A percentile compares a stretch with the other conserved stretches of the same genome.
Conservation (phyloP, 2,797 vertebrate species). For the Lutjanus campechanus region DNA sequence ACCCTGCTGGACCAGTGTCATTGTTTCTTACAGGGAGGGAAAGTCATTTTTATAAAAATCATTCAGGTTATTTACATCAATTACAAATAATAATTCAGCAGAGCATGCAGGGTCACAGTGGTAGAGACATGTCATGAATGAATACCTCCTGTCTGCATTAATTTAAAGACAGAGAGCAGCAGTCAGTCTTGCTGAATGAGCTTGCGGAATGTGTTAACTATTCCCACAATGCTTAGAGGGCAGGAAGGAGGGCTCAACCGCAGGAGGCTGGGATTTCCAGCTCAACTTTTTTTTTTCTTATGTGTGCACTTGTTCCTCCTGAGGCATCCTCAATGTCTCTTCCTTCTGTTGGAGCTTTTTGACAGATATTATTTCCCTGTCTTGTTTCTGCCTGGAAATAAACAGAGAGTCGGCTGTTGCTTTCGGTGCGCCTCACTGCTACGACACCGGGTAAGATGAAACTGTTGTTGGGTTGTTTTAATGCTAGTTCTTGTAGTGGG, state of each 20-base stretch:
- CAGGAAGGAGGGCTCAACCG: conserved; percentile 32
- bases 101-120: background rate
- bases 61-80: background rate
- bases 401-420: background rate
- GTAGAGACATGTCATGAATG: background rate
- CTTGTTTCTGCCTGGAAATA: conserved; percentile 1
- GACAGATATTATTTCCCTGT: background rate
- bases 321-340: conserved; percentile 32
- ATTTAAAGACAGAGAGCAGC: background rate
- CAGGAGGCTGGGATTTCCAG: conserved; percentile 54
- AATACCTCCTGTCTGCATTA: background rate
- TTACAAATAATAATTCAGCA: background rate
- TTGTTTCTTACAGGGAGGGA: background rate
- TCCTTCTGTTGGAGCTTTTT: background rate
- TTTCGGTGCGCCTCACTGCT: background rate
- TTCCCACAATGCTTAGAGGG: conserved; percentile 66
- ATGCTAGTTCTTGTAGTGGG: background rate
- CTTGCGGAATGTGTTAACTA: conserved; percentile 19
- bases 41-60: background rate
- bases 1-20: conserved; percentile 1
- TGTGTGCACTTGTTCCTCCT: conserved; percentile 67
- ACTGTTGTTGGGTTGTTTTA: background rate
- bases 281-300: background rate
- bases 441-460: conserved; percentile 47
- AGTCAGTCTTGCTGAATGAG: conserved; percentile 15